Base-by-base conservation (phyloP, 2,888 invertebrate species). In the Papilio demoleus region DNA sequence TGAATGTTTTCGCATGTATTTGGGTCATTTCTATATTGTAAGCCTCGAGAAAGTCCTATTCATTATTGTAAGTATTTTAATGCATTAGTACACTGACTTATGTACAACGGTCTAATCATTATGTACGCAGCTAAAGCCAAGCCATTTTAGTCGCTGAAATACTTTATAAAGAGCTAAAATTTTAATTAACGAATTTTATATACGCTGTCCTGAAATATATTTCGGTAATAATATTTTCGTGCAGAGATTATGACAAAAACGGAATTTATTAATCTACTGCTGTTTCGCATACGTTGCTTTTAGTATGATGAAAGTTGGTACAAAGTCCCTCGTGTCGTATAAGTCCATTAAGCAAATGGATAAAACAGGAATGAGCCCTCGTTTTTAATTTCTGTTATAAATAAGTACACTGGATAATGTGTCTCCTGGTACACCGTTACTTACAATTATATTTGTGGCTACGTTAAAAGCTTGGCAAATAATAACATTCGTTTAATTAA, bases 301-400 rank as follows among this genome's bases (percentile, higher is more conserved):
- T 90, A 90, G 90, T 89, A 83, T 90, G 89, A 90, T 90, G 90
- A 90, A 91, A 90, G 88, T 91, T 83, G 79, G 82, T 82, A 81
- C 82, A 74, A 80, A 86, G 85, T 88, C 90, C 90, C 90, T 81
- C 75, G 90, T 86, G 90, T 85, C 86, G 79, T 85, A 87, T 88
- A 88, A 88, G 87, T 88, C 90, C 92, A 90, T 91, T 92, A 92
- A 82, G 85, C 83, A 92, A 90, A 92, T 91, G 90, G 88, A 88
- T 86, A 85, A 76, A 82, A 85, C 83, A 83, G 86, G 85, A 90
- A 90, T 87, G 87, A 86, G 86, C 85, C 84, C 83, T 86, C 87
- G 85, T 88, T 91, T 92, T 91, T 90, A 91, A 91, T 90, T 90
- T 87, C 78, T 84, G 81, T 87, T 85, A 86, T 86, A 87, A 86